Evolutionary conservation across 2,888 invertebrate species (phyloP).

Genomic region (Stratiomys singularior): DNA sequence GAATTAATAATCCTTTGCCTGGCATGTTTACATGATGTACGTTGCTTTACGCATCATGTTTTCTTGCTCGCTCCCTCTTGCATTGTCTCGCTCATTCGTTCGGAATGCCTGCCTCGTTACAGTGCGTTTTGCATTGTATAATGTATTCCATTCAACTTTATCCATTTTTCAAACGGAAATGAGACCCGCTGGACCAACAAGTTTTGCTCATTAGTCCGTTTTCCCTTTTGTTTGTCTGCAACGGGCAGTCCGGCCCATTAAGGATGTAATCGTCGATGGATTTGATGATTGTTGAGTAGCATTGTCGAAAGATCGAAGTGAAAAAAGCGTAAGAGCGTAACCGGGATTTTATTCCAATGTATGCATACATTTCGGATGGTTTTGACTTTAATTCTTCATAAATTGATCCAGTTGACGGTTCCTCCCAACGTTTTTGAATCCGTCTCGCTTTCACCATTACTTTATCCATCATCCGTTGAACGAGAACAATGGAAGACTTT

Average conservation of each 20-base stretch:
- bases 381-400: no score
- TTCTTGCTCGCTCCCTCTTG: background rate
- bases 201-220: slow-evolving; percentile 23
- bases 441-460: no score
- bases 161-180: slow-evolving; percentile 26
- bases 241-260: background rate
- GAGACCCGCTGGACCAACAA: slow-evolving; percentile 19
- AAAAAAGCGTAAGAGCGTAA: no score
- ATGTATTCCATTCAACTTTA: slow-evolving; percentile 15
- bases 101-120: background rate
- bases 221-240: slow-evolving; percentile 13
- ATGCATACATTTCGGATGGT: no score
- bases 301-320: no score
- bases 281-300: no score
- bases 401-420: no score
- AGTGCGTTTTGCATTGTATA: background rate
- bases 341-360: no score
- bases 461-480: no score
- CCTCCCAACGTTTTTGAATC: no score
- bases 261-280: no score
- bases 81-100: background rate
- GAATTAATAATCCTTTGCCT: slow-evolving; percentile 18
- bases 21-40: slow-evolving; percentile 3
- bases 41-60: background rate
- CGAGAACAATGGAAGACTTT: no score